These are phyloP conservation scores for Dolichoris vasculosae DNA, from an alignment of 1,140 invertebrate genomes.

Conservation along the genomic window DNA sequence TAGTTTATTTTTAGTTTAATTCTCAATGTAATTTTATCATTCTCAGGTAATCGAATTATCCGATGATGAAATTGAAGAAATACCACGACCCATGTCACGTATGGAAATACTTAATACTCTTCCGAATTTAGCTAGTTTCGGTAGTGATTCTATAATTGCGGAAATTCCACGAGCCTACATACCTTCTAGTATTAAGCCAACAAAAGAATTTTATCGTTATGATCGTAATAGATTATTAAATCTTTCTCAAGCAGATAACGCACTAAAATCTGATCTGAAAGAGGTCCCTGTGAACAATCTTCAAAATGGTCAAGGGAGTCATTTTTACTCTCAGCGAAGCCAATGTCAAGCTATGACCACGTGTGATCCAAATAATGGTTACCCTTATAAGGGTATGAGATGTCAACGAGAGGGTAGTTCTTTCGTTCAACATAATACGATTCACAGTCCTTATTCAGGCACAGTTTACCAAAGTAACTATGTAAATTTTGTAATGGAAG, in stretches of 20 bases:
- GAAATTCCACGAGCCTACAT: conserved; percentile 58
- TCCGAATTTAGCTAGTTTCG: conserved; percentile 65
- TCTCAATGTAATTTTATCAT: conserved; percentile 38
- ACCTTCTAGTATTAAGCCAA: conserved; percentile 64
- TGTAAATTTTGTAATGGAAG: conserved; percentile 52
- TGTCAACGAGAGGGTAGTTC: conserved; percentile 28
- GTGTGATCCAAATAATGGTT: conserved; percentile 43
- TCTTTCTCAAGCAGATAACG: conserved; percentile 47
- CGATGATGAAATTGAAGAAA: conserved; percentile 70
- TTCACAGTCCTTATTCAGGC: conserved; percentile 42
- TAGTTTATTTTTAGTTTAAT: conserved; percentile 12
- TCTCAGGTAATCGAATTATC: conserved; percentile 69
- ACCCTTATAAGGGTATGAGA: conserved; percentile 28
- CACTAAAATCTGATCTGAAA: conserved; percentile 11
- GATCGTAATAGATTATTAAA: conserved; percentile 56
- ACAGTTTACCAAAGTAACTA: conserved; percentile 44
- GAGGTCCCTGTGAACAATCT: conserved; percentile 20
- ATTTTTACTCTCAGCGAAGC: conserved; percentile 43
- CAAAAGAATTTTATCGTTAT: conserved; percentile 63
- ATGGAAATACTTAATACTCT: conserved; percentile 69
- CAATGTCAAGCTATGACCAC: conserved; percentile 26
- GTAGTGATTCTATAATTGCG: conserved; percentile 18
- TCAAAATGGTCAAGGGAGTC: conserved; percentile 8
- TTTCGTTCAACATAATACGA: conserved; percentile 44
- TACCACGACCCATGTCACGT: conserved; percentile 62